Percentiles rank a stretch among this genome's conserved stretches.
These are phyloP conservation scores for Drosophila recens DNA, from an alignment of 2,888 invertebrate species.

Conservation along the genomic window DNA sequence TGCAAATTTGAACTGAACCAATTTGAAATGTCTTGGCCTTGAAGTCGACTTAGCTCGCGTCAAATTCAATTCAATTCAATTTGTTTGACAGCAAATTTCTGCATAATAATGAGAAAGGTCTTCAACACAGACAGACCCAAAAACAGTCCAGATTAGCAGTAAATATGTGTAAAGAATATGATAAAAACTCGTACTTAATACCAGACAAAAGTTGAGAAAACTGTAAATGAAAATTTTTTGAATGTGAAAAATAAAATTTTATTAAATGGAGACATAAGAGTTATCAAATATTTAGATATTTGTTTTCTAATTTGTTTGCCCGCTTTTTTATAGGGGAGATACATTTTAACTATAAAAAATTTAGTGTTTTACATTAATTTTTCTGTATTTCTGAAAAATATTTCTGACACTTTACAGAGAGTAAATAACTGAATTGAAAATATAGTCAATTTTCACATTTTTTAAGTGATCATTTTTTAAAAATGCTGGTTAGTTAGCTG, in stretches of 20 bases:
- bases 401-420: no score
- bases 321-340: no score
- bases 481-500: no score
- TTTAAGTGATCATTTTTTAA: no score
- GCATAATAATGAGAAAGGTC: conserved; percentile 37
- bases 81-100: conserved; percentile 50
- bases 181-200: background rate
- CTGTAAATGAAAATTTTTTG: background rate
- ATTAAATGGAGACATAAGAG: no score
- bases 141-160: conserved; percentile 7
- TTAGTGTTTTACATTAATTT: no score
- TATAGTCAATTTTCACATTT: no score
- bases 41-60: conserved; percentile 51
- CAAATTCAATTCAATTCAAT: conserved; percentile 27
- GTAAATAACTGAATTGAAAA: no score
- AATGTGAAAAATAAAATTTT: conserved; percentile 1
- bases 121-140: background rate
- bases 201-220: background rate
- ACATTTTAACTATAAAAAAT: no score
- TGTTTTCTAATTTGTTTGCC: no score
- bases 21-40: conserved; percentile 76
- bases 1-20: conserved; percentile 71
- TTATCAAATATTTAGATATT: no score
- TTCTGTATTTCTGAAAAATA: no score
- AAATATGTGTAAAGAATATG: conserved; percentile 6